Percentiles rank a stretch among this genome's conserved stretches.
phyloP scores from a whole-genome alignment of 2,888 invertebrate species.

The Autographa pulchrina region DNA sequence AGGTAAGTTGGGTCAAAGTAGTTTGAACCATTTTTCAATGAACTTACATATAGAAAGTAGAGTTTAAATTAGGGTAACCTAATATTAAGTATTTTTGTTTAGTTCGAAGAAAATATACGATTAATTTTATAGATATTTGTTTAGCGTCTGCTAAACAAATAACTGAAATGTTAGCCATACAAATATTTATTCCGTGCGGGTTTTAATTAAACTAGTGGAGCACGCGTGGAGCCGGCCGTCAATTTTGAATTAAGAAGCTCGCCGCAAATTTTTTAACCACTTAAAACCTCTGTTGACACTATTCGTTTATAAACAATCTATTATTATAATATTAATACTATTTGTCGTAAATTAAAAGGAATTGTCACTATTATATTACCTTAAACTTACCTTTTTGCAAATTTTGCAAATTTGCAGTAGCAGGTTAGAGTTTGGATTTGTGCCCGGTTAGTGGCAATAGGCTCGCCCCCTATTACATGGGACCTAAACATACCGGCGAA shows the following conservation, averaged over 20 bases:
- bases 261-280: conserved; percentile 1
- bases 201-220: conserved; percentile 4
- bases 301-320: neutral
- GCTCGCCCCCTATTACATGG: too few relatives aligned
- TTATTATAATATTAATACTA: too few relatives aligned
- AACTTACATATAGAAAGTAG: neutral
- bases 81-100: neutral
- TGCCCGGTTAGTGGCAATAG: too few relatives aligned
- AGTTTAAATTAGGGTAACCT: neutral
- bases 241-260: neutral
- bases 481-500: too few relatives aligned
- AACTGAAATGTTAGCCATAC: neutral
- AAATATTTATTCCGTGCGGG: conserved; percentile 4
- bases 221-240: neutral
- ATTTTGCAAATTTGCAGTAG: too few relatives aligned
- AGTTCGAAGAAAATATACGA: too few relatives aligned
- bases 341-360: neutral
- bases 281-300: neutral
- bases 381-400: too few relatives aligned
- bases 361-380: too few relatives aligned
- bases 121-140: neutral
- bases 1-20: neutral
- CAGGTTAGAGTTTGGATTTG: too few relatives aligned
- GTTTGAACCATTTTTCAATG: neutral
- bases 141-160: too few relatives aligned